Evolutionary conservation across 2,113 vertebrate genomes (phyloP).

Genomic region (Passer montanus): DNA sequence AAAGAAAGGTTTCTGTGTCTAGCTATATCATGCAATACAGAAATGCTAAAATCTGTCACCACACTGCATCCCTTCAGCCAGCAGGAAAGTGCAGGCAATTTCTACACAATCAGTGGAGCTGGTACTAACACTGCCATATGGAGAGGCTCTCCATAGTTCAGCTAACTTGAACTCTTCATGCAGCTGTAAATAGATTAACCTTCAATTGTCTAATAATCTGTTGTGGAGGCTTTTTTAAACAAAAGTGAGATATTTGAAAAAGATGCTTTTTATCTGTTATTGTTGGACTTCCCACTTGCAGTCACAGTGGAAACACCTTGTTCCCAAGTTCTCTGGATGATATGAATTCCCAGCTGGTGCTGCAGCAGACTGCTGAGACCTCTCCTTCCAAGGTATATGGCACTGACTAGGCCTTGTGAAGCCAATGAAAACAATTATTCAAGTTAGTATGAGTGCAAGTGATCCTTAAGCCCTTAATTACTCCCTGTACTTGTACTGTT

Average conservation of each 20-base stretch:
- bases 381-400: neutral
- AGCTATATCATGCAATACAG: neutral
- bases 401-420: neutral
- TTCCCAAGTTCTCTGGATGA: neutral
- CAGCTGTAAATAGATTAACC: neutral
- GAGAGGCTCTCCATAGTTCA: neutral
- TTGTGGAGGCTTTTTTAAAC: neutral
- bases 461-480: neutral
- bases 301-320: neutral
- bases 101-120: neutral
- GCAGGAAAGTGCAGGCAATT: neutral
- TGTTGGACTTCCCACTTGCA: neutral
- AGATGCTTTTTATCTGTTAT: neutral
- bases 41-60: neutral
- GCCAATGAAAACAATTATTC: conserved; percentile 19
- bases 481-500: neutral
- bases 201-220: neutral
- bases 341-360: neutral
- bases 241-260: neutral
- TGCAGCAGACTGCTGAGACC: neutral
- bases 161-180: neutral
- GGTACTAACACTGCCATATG: fast-evolving
- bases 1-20: neutral
- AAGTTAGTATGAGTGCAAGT: neutral
- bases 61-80: neutral